Evolutionary conservation across 2,113 vertebrate species (phyloP), one percentile per base, ranked within the genome.

Genomic region (Mormyrus iriodes): DNA sequence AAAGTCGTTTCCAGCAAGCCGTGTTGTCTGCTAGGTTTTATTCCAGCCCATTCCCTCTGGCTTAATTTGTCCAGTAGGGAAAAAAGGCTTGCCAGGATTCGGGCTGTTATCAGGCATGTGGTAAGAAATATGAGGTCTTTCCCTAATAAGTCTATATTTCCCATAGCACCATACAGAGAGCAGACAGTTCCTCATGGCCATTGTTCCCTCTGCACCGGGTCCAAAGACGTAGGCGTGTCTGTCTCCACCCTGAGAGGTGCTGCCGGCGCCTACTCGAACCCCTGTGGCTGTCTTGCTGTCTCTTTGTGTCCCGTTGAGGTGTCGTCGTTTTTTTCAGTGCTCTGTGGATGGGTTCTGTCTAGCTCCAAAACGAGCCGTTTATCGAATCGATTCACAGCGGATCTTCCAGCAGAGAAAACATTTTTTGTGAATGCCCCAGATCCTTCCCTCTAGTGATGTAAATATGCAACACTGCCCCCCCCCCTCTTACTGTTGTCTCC

Each of bases 1-100:
- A 2, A 39, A 31, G 31, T 76, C 12, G 17, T 76, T 76, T 39
- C 31, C 69, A 76, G 69, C 46, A 85, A 24, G 42, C 42, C 49
- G 82, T 21, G 42, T 46, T 9, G 42, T n/a, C 82, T 24, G 7
- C 46, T 27, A 17, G 46, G 10, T 85, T 85, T 85, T 24, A 85
- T 85, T 85, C 82, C 44, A 85, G 48, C 83, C 83, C 24, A 17
- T 85, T 85, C 83, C 42, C 83, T 31, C 48, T 51, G 44, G 83
- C 21, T 3, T 31, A 49, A 85, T 49, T 85, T 44, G 48, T 10
- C n/a, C 83, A 27, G 24, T 31, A 24, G 48, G 83, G n/a, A 85
- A 42, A 42, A 42, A 79, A 42, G 13, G 35, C 73, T 79, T 79
- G 35, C 15, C 35, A 79, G 73, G 17, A 79, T 79, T 42, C 35